phyloP scores from a whole-genome alignment of 2,113 vertebrate genomes.

The Emydura subglobosa region DNA sequence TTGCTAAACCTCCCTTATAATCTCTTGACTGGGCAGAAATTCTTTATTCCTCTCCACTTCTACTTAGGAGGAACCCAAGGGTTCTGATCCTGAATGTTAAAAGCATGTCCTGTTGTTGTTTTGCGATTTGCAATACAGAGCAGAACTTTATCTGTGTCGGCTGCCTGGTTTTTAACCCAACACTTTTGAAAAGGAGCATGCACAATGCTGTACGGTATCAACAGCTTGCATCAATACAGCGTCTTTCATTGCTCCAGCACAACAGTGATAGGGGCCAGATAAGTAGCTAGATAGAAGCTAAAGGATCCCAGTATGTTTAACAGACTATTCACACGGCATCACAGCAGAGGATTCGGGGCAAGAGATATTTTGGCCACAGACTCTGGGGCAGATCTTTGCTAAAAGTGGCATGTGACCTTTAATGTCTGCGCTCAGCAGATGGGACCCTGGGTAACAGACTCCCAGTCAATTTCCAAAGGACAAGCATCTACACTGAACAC shows the following conservation, averaged over 20 bases:
- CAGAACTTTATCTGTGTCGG: neutral
- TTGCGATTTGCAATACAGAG: fast-evolving
- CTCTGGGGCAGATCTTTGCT: neutral
- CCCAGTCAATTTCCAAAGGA: neutral
- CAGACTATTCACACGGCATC: fast-evolving
- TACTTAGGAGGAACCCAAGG: neutral
- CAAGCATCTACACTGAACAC: neutral
- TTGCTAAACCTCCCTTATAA: neutral
- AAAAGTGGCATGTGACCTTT: neutral
- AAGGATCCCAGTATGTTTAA: fast-evolving
- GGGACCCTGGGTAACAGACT: neutral
- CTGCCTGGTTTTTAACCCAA: fast-evolving
- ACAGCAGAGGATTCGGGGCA: neutral
- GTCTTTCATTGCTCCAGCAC: fast-evolving
- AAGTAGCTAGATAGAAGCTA: fast-evolving
- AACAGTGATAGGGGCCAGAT: fast-evolving
- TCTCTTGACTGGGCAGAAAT: neutral
- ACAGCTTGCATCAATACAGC: fast-evolving
- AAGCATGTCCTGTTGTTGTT: fast-evolving
- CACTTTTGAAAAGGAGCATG: fast-evolving
- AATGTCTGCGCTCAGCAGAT: neutral
- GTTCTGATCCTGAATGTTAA: neutral
- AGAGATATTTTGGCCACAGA: neutral
- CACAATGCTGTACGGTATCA: fast-evolving
- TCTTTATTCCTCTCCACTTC: neutral